Percentiles rank a stretch among this genome's conserved stretches.
These are phyloP conservation scores for Scaptomyza hsui DNA, from an alignment of 1,140 invertebrate species.

Conservation along the genomic window DNA sequence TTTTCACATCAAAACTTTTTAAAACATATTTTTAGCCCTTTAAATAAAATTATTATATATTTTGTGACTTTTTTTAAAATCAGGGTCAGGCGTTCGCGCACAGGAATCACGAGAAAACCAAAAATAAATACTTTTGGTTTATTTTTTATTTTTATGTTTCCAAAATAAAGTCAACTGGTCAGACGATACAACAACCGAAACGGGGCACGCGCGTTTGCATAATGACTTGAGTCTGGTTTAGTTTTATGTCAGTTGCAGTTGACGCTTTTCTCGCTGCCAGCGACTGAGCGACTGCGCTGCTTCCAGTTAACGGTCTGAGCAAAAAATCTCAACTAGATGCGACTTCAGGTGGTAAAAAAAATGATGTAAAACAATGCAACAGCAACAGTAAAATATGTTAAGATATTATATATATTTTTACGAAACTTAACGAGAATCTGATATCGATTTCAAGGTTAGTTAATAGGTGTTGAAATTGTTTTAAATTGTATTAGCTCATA, in stretches of 20 bases:
- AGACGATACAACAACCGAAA: constrained; percentile 78
- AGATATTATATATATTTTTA: background rate
- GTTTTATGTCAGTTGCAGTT: constrained; percentile 75
- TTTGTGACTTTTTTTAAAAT: constrained; percentile 2
- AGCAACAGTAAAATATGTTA: background rate
- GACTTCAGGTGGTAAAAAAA: background rate
- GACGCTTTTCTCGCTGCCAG: constrained; percentile 39
- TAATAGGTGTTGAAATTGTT: too few species aligned
- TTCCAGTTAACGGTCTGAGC: constrained; percentile 26
- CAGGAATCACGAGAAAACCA: background rate
- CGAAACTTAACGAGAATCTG: too few species aligned
- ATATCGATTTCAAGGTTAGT: too few species aligned
- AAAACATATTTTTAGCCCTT: constrained; percentile 49
- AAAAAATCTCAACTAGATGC: constrained; percentile 42
- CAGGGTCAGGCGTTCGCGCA: constrained; percentile 5
- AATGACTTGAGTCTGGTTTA: constrained; percentile 80
- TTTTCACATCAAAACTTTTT: constrained; percentile 39
- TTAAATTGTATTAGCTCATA: too few species aligned
- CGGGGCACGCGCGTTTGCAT: constrained; percentile 82
- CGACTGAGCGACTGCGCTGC: constrained; percentile 22
- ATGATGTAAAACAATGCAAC: background rate
- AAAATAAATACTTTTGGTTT: background rate
- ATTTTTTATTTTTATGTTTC: constrained; percentile 17
- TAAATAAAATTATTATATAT: constrained; percentile 50
- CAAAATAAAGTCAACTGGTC: constrained; percentile 38